Evolutionary conservation across 1,140 invertebrate genomes (phyloP).

Genomic region (Lerema accius): DNA sequence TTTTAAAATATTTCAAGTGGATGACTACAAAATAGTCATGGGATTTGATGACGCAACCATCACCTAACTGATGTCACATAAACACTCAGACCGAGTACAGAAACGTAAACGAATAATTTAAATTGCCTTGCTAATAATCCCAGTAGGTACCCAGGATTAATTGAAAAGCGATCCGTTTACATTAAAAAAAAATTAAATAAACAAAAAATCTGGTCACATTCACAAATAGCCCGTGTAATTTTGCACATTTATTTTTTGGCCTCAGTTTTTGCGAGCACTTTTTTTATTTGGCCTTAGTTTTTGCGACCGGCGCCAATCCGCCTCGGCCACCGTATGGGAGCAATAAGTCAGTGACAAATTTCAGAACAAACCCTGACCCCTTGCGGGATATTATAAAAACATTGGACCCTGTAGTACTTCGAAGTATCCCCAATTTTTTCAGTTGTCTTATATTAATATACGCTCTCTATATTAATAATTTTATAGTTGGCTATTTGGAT

Average conservation of each 20-base stretch:
- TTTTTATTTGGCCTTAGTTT: slow-evolving; percentile 35
- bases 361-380: slow-evolving; percentile 8
- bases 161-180: too few species aligned
- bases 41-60: not conserved
- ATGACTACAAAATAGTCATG: not conserved
- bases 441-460: too few species aligned
- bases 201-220: slow-evolving; percentile 5
- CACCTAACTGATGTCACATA: slow-evolving; percentile 1
- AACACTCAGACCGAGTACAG: too few species aligned
- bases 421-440: too few species aligned
- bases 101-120: too few species aligned
- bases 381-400: not conserved
- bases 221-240: slow-evolving; percentile 35
- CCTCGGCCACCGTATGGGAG: slow-evolving; percentile 35
- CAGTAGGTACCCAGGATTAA: too few species aligned
- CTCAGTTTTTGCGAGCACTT: slow-evolving; percentile 33
- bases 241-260: slow-evolving; percentile 28
- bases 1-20: slow-evolving; percentile 18
- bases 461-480: too few species aligned
- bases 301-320: slow-evolving; percentile 42
- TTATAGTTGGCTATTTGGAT: too few species aligned
- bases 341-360: slow-evolving; percentile 46
- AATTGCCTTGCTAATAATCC: too few species aligned
- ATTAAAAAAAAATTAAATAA: too few species aligned
- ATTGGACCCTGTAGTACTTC: slow-evolving; percentile 35